Base-by-base conservation (phyloP, 1,140 invertebrate species). In the Gryon sp. region DNA sequence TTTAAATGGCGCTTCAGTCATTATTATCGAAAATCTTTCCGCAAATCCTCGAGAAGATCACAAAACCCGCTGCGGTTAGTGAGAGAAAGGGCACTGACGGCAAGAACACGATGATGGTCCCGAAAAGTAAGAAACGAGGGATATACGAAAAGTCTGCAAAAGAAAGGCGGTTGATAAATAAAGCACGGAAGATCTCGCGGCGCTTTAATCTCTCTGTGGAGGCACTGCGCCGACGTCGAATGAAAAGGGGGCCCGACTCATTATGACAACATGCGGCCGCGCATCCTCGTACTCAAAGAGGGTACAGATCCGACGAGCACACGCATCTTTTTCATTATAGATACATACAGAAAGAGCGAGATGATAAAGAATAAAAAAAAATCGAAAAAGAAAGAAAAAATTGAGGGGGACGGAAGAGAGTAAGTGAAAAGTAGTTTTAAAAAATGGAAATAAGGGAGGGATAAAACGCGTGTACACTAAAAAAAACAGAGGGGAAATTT, bases 241-340 rank as follows among this genome's bases (percentile, higher is more conserved):
- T 75, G 79, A 80, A 83, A 81, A 79, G 68, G 69, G 62, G 41
- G 43, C 52, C 69, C 62, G 83, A 83, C 86, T 86, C 86, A 86
- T 87, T 87, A 87, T 85, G 79, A 84, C 83, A 87, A 86, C 86
- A 86, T 86, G 84, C 83, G 83, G 84, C 40, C 85, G 85, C 85
- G 84, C 84, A 86, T 83, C 48, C 80, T 82, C 80, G 80, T 63
- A 69, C 76, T 73, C 40, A 63, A 69, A 52, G 40, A 55, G 50
- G 57, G 50, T 63, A 72, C 45, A 36, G 30, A 52, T 59, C 30
- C 15, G 30, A 34, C 32, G 32, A 63, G 40, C 11, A 26, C 6
- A 34, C 53, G 53, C 30, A 40, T 55, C 40, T 32, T 34, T 53
- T 66, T 66, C 53, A 74, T 66, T 62, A 52, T 69, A 63, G 46